Evolutionary conservation across 2,113 vertebrate species (phyloP).

Genomic region (Semicossyphus pulcher): DNA sequence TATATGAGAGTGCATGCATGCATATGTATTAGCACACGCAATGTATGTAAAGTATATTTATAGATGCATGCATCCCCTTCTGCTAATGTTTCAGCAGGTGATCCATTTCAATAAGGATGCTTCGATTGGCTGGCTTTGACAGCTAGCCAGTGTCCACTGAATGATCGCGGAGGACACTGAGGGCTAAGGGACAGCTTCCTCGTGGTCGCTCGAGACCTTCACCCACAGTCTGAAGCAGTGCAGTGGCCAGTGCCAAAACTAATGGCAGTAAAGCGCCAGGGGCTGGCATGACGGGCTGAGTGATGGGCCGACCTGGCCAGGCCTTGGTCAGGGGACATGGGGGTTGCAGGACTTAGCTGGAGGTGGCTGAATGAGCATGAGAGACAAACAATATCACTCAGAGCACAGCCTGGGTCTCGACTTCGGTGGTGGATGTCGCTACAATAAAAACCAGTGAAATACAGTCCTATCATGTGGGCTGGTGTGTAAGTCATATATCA

Average conservation of each 20-base stretch:
- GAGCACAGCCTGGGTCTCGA: slow-evolving; percentile 31
- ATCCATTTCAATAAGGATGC: slow-evolving; percentile 27
- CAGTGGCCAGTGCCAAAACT: slow-evolving; percentile 61
- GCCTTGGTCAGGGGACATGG: slow-evolving; percentile 45
- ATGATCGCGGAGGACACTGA: slow-evolving; percentile 54
- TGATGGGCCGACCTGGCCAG: slow-evolving; percentile 55
- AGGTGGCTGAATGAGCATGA: slow-evolving; percentile 37
- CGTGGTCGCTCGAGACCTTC: slow-evolving; percentile 47
- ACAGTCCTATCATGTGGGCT: slow-evolving; percentile 50
- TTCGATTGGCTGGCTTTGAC: slow-evolving; percentile 32
- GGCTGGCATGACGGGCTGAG: slow-evolving; percentile 53
- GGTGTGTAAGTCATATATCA: slow-evolving; percentile 63
- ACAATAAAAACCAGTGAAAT: slow-evolving; percentile 69
- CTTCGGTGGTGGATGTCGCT: slow-evolving; percentile 44
- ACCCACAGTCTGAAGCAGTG: slow-evolving; percentile 57
- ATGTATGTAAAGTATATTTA: background rate
- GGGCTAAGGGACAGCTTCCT: slow-evolving; percentile 54
- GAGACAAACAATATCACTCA: slow-evolving; percentile 58
- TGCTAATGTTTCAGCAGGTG: slow-evolving; percentile 21
- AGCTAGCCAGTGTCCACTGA: slow-evolving; percentile 44
- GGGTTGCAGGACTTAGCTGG: slow-evolving; percentile 43
- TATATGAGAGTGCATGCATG: background rate
- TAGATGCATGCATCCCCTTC: background rate
- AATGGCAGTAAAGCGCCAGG: slow-evolving; percentile 63
- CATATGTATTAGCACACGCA: background rate